These are phyloP conservation scores for Lithosia quadra DNA, from an alignment of 2,888 invertebrate genomes.

Conservation along the genomic window DNA sequence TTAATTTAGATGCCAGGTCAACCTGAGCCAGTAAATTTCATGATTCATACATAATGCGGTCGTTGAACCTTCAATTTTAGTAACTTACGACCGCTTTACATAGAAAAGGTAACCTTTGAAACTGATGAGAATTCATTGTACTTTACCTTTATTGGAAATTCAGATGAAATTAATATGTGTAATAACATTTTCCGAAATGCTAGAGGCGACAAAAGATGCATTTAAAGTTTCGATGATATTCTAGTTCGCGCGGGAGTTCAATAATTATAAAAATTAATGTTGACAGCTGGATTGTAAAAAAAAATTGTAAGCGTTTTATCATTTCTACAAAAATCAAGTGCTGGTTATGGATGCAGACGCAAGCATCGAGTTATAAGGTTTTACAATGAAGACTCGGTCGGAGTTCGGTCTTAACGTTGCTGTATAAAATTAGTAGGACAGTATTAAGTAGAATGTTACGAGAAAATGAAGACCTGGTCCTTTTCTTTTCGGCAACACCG, in stretches of 20 bases:
- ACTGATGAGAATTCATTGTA: slow-evolving; percentile 19
- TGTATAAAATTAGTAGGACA: too few species aligned
- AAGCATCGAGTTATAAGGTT: too few species aligned
- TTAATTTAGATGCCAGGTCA: not conserved
- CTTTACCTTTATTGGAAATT: slow-evolving; percentile 14
- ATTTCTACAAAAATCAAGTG: too few species aligned
- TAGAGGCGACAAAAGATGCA: slow-evolving; percentile 1
- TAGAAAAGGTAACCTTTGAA: slow-evolving; percentile 20
- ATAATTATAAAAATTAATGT: not conserved
- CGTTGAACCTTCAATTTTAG: slow-evolving; percentile 15
- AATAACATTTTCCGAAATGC: slow-evolving; percentile 13
- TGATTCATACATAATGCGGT: not conserved
- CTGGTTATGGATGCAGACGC: too few species aligned
- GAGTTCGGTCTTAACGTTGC: too few species aligned
- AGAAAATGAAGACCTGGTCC: too few species aligned
- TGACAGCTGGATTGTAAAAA: not conserved
- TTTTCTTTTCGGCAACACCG: too few species aligned
- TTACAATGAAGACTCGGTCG: too few species aligned
- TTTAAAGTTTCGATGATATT: slow-evolving; percentile 3
- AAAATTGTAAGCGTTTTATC: not conserved
- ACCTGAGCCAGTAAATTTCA: slow-evolving; percentile 8
- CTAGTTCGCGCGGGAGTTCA: not conserved
- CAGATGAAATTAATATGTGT: slow-evolving; percentile 13
- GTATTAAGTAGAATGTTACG: too few species aligned
- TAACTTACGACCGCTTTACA: slow-evolving; percentile 14